Conservation (phyloP, 2,888 invertebrate genomes). For the Aleiodes alternator region DNA sequence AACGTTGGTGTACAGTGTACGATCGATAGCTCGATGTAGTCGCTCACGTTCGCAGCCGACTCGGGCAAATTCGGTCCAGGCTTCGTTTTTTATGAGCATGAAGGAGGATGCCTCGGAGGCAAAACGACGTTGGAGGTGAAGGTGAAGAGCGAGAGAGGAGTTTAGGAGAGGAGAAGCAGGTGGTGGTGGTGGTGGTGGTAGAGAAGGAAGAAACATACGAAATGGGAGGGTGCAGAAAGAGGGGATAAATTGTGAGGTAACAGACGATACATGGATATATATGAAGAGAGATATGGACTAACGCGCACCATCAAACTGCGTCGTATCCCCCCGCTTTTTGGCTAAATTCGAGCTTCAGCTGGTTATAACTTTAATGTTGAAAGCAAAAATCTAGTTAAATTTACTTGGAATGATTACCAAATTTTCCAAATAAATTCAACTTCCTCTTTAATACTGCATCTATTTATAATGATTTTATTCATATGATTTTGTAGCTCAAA, state of each 20-base stretch:
- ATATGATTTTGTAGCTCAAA: no score
- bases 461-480: no score
- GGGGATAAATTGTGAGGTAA: constrained; percentile 30
- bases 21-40: constrained; percentile 58
- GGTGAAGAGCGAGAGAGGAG: constrained; percentile 27
- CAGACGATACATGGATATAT: constrained; percentile 30
- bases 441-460: no score
- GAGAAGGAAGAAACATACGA: no score
- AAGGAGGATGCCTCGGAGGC: constrained; percentile 17
- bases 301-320: constrained; percentile 43
- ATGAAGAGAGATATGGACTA: background rate
- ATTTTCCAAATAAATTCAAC: no score
- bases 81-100: constrained; percentile 10
- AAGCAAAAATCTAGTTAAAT: background rate
- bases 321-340: constrained; percentile 15
- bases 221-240: constrained; percentile 9
- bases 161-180: background rate
- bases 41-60: constrained; percentile 40
- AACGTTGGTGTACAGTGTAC: constrained; percentile 46
- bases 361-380: background rate
- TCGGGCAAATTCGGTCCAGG: constrained; percentile 49
- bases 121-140: constrained; percentile 16
- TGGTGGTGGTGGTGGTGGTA: background rate
- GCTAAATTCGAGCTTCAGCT: constrained; percentile 20
- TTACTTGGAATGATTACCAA: no score